Conservation (phyloP, 2,888 invertebrate genomes). For the Dynastes maya region DNA sequence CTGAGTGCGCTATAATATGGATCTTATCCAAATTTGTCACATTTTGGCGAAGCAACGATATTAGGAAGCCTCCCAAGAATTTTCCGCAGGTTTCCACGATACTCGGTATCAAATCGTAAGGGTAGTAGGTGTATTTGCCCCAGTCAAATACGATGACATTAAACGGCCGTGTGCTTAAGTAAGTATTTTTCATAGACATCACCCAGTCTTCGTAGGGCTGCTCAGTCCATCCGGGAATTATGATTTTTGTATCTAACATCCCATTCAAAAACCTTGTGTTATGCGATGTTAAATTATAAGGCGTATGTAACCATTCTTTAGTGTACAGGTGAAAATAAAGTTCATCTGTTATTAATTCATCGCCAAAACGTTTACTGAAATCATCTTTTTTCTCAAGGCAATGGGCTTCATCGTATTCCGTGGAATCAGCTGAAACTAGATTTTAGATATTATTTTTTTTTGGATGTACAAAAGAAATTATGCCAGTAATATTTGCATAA, state of each 20-base stretch:
- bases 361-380: no score
- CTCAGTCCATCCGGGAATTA: constrained; percentile 46
- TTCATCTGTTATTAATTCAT: no score
- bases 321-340: no score
- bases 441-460: no score
- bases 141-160: constrained; percentile 48
- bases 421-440: no score
- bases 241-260: constrained; percentile 46
- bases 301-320: no score
- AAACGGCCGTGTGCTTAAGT: constrained; percentile 28
- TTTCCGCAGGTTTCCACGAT: constrained; percentile 23
- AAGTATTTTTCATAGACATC: constrained; percentile 29
- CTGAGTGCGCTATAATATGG: constrained; percentile 48
- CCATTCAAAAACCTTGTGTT: constrained; percentile 22
- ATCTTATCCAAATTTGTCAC: constrained; percentile 36
- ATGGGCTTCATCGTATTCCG: no score
- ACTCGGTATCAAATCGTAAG: constrained; percentile 19
- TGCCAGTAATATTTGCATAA: no score
- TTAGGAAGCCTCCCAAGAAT: constrained; percentile 38
- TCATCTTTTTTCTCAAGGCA: no score
- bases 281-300: no score
- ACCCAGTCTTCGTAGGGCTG: constrained; percentile 38
- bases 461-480: no score
- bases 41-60: constrained; percentile 1
- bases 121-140: constrained; percentile 37